Percentiles rank a stretch among this genome's conserved stretches.
These are phyloP conservation scores for Helicoverpa assulta DNA, from an alignment of 2,888 invertebrate genomes.

Conservation along the genomic window DNA sequence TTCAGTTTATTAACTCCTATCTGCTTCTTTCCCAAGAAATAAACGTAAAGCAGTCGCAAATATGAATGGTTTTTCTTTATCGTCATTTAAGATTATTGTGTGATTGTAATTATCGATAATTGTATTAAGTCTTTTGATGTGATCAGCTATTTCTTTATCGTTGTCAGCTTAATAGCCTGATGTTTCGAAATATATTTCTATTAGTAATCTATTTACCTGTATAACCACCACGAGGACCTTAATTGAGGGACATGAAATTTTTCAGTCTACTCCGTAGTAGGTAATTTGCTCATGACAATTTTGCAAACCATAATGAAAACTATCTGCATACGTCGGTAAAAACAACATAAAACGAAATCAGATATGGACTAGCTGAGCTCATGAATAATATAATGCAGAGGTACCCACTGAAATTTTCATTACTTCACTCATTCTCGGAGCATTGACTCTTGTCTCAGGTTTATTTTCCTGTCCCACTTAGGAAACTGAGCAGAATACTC, in stretches of 20 bases:
- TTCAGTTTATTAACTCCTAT: conserved; percentile 40
- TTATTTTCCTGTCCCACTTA: conserved; percentile 73
- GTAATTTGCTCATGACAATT: conserved; percentile 29
- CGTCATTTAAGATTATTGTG: not conserved
- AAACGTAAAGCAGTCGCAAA: conserved; percentile 21
- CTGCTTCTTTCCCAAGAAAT: conserved; percentile 16
- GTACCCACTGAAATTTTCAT: conserved; percentile 57
- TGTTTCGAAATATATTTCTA: not conserved
- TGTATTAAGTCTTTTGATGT: not conserved
- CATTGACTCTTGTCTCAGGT: conserved; percentile 56
- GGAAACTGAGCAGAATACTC: conserved; percentile 34
- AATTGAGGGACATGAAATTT: not conserved
- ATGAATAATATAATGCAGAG: conserved; percentile 58
- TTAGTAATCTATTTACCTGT: not conserved
- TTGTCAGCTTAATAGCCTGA: not conserved
- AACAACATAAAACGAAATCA: conserved; percentile 45
- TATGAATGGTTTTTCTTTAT: conserved; percentile 11
- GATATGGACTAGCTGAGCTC: conserved; percentile 47
- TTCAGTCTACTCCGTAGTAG: conserved; percentile 8
- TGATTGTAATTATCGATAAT: not conserved
- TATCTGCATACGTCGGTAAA: conserved; percentile 26
- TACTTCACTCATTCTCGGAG: conserved; percentile 53
- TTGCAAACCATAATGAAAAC: conserved; percentile 7
- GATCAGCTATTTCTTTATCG: not conserved
- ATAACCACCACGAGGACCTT: not conserved